Evolutionary conservation across 1,140 invertebrate genomes (phyloP).

Genomic region (Cepaea nemoralis): DNA sequence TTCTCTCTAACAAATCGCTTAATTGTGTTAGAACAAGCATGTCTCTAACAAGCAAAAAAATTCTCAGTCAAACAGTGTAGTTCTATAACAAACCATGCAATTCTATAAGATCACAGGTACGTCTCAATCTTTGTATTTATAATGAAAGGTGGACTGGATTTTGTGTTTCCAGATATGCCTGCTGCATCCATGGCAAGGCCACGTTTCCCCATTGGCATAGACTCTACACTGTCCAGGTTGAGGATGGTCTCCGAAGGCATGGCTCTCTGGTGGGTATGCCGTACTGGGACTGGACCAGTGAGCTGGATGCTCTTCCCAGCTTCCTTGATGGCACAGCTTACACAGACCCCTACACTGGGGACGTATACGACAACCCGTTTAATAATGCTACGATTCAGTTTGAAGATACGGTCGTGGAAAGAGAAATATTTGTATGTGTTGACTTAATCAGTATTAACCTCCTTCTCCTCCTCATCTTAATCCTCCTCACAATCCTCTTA

Average conservation of each 20-base stretch:
- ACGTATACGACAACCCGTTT: slow-evolving; percentile 40
- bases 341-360: neutral
- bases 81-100: too few species aligned
- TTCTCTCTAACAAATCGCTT: too few species aligned
- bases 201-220: slow-evolving; percentile 54
- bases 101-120: too few species aligned
- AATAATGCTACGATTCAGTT: slow-evolving; percentile 34
- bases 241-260: slow-evolving; percentile 48
- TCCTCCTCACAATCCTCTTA: too few species aligned
- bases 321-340: slow-evolving; percentile 41
- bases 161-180: slow-evolving; percentile 43
- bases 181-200: slow-evolving; percentile 52
- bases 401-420: slow-evolving; percentile 5
- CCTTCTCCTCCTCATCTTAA: too few species aligned
- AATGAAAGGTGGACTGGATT: too few species aligned
- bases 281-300: slow-evolving; percentile 48
- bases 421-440: slow-evolving; percentile 1
- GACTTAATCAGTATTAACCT: too few species aligned
- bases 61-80: too few species aligned
- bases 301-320: slow-evolving; percentile 22
- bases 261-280: slow-evolving; percentile 50
- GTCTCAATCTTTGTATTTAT: too few species aligned
- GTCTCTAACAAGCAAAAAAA: too few species aligned
- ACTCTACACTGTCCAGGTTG: slow-evolving; percentile 51
- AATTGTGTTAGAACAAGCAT: too few species aligned